Base-by-base conservation (phyloP, 2,888 invertebrate species). In the Agrotis ipsilon region DNA sequence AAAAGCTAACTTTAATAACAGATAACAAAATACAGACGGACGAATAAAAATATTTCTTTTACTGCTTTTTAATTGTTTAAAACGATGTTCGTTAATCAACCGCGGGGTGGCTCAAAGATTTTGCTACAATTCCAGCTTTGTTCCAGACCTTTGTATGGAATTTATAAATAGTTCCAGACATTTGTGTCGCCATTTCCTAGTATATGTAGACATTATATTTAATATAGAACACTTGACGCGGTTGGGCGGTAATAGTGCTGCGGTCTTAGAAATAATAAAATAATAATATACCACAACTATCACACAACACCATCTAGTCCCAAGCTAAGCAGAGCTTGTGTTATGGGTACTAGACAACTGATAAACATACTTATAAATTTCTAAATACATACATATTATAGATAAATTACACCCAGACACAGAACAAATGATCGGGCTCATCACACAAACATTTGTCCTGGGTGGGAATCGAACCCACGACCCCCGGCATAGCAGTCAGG, bases 1-100 rank as follows among this genome's bases (percentile, higher is more conserved):
- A 69, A 75, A 52, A 65, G 39, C 52, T 62, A 68, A 59, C 71
- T 76, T 58, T 58, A 72, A 64, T 73, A 67, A 63, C 68, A 54
- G 75, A 80, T 82, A 76, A 82, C 60, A 80, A 68, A 52, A 67
- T 69, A 64, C 60, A 73, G 59, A 75, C 72, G 62, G 54, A 68
- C 71, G 73, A 71, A 76, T 72, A 85, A 82, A 78, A 82, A 74
- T 85, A 72, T 68, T 57, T 75, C 59, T 59, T n/a, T n/a, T 72
- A 83, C 68, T 69, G 73, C 48, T 68, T 59, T 85, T 84, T 86
- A 87, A 89, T 89, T 87, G 85, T 82, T 83, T 73, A 75, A 84
- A 86, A 84, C 80, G 75, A 78, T 72, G 74, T 75, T 60, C 69
- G 66, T 77, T 85, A 81, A 86, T 86, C 80, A 78, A 68, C 70